phyloP scores from a whole-genome alignment of 2,113 vertebrate genomes.

The Pachycephala philippinensis region DNA sequence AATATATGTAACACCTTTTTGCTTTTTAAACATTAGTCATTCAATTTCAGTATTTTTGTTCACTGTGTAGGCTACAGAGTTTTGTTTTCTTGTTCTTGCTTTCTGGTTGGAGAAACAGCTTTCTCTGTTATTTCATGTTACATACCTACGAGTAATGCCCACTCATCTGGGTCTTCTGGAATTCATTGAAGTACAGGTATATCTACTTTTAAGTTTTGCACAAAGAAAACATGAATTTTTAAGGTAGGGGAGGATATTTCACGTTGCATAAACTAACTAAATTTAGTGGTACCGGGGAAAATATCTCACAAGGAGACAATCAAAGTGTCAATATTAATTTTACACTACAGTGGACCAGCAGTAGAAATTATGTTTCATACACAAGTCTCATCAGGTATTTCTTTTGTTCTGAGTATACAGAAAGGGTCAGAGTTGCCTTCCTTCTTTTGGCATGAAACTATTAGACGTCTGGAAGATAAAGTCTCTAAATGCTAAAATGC shows the following conservation, averaged over 20 bases:
- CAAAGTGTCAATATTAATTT: constrained; percentile 43
- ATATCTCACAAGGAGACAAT: constrained; percentile 19
- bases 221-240: constrained; percentile 23
- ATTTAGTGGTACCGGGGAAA: constrained; percentile 15
- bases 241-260: constrained; percentile 16
- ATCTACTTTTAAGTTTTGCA: constrained; percentile 25
- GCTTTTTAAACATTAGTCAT: background rate
- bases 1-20: background rate
- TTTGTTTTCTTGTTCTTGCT: background rate
- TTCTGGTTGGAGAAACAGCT: background rate
- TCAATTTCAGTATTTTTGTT: background rate
- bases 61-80: background rate
- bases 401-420: constrained; percentile 16
- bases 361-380: background rate
- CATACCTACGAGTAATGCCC: constrained; percentile 3
- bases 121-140: constrained; percentile 23
- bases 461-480: constrained; percentile 18
- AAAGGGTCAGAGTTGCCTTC: constrained; percentile 17
- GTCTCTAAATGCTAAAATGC: constrained; percentile 11
- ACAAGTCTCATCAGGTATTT: constrained; percentile 9
- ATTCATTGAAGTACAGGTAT: background rate
- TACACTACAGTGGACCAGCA: background rate
- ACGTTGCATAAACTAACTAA: constrained; percentile 40
- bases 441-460: constrained; percentile 24
- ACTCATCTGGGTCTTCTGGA: background rate